phyloP scores from a whole-genome alignment of 2,888 invertebrate genomes.

The Pachycephus smyrnensis region DNA sequence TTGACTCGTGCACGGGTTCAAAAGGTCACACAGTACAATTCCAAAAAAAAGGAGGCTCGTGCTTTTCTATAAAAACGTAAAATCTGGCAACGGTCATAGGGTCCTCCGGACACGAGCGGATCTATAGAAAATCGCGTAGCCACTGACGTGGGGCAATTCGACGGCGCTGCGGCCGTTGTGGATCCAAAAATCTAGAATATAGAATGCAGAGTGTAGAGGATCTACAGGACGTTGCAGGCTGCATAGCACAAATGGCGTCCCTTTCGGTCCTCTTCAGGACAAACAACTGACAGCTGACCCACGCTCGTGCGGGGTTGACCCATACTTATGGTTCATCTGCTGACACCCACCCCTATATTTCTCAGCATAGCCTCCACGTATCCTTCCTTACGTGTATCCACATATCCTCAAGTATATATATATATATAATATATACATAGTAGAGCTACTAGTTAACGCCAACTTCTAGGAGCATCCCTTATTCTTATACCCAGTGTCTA shows the following conservation, averaged over 20 bases:
- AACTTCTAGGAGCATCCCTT: not conserved
- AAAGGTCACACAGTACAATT: not conserved
- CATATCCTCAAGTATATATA: conserved; percentile 9
- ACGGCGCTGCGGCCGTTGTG: conserved; percentile 40
- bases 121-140: conserved; percentile 39
- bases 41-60: not conserved
- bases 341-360: conserved; percentile 50
- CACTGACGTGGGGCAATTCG: conserved; percentile 40
- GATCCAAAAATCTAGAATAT: not conserved
- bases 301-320: conserved; percentile 63
- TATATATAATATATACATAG: not conserved
- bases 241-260: conserved; percentile 49
- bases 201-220: not conserved
- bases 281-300: conserved; percentile 67
- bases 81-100: conserved; percentile 26
- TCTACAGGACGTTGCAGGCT: conserved; percentile 48
- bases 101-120: conserved; percentile 14
- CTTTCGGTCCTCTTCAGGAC: conserved; percentile 47
- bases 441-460: not conserved
- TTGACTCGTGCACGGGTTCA: not conserved
- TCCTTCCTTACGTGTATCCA: conserved; percentile 5
- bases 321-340: conserved; percentile 65
- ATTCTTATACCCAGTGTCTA: not conserved
- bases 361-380: not conserved
- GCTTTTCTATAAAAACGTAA: not conserved